Conservation (phyloP, 2,797 vertebrate genomes). For the Parambassis ranga region DNA sequence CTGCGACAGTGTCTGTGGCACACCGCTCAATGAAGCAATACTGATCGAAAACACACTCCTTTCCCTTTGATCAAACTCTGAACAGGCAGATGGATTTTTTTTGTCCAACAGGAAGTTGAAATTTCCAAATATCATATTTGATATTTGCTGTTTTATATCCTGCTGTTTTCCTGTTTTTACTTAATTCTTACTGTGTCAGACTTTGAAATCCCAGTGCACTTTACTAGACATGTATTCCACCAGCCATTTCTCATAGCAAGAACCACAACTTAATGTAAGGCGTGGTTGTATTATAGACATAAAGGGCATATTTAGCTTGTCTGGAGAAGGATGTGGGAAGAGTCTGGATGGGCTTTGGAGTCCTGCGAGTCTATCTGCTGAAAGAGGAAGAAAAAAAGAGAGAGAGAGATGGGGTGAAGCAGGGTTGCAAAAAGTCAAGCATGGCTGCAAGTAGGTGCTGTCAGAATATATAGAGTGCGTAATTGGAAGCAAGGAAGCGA, state of each 20-base stretch:
- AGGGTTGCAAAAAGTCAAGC: slow-evolving; percentile 8
- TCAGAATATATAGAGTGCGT: slow-evolving; percentile 50
- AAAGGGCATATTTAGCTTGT: slow-evolving; percentile 11
- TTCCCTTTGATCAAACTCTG: too few species aligned
- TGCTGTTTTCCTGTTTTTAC: background rate
- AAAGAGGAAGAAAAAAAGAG: slow-evolving; percentile 17
- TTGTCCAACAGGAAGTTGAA: background rate
- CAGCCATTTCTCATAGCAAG: background rate
- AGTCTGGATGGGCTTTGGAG: slow-evolving; percentile 15
- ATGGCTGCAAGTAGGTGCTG: slow-evolving; percentile 30
- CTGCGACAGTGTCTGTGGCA: background rate
- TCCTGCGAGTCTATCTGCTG: slow-evolving; percentile 22
- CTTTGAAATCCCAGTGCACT: background rate
- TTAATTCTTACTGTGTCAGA: background rate
- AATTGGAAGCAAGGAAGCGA: slow-evolving; percentile 37
- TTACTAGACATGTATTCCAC: background rate
- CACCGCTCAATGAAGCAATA: background rate
- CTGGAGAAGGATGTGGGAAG: slow-evolving; percentile 3
- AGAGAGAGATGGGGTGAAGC: slow-evolving; percentile 16
- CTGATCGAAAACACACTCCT: background rate
- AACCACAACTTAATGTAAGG: background rate
- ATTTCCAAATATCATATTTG: background rate
- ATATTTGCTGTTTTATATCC: background rate
- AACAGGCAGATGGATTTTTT: too few species aligned
- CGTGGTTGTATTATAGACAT: slow-evolving; percentile 24